A percentile compares a stretch with the other conserved stretches of the same genome.
Evolutionary conservation across 2,797 vertebrate species (phyloP).

Genomic region (Gadopsis marmoratus): DNA sequence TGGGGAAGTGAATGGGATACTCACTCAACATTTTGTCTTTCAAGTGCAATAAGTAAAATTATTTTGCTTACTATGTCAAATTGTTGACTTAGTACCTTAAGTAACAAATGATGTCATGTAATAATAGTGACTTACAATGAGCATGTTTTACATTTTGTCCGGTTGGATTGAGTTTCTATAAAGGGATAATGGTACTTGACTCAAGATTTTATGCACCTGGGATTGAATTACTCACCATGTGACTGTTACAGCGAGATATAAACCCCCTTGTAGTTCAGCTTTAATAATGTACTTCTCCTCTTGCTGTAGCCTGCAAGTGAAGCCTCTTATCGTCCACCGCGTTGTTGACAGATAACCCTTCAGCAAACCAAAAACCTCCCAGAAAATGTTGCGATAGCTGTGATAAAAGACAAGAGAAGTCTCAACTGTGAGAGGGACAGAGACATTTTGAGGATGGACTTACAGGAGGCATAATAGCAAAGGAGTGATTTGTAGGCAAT

Average conservation of each 20-base stretch:
- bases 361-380: neutral
- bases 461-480: slow-evolving; percentile 33
- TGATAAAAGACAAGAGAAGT: slow-evolving; percentile 22
- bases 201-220: neutral
- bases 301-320: neutral
- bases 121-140: neutral
- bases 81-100: neutral
- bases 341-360: slow-evolving; percentile 19
- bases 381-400: slow-evolving; percentile 9
- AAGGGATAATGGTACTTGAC: neutral
- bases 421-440: neutral
- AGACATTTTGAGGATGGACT: slow-evolving; percentile 37
- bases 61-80: neutral
- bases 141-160: neutral
- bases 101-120: no score
- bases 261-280: neutral
- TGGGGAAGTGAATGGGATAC: neutral
- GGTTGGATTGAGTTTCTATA: neutral
- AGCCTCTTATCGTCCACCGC: neutral
- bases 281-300: neutral
- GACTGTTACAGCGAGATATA: neutral
- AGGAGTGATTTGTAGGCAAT: slow-evolving; percentile 63
- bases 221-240: neutral
- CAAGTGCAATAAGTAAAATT: neutral
- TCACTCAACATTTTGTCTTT: neutral